Evolutionary conservation across 2,113 vertebrate species (phyloP).

Genomic region (Mirounga angustirostris): DNA sequence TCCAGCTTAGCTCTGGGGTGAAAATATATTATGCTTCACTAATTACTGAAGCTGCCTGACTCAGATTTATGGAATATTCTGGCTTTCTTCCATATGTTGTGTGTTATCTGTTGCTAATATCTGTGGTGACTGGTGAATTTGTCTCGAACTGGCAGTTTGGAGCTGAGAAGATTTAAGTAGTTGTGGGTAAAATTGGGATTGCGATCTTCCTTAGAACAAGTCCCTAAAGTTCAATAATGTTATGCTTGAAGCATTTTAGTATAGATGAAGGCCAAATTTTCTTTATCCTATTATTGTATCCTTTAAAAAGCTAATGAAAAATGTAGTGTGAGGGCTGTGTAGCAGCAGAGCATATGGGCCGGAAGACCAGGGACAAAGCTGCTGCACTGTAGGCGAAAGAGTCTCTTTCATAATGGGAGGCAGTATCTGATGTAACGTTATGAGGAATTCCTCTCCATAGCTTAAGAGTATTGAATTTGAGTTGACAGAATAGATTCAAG

Average conservation of each 20-base stretch:
- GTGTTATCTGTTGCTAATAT: conserved; percentile 70
- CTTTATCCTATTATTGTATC: not conserved
- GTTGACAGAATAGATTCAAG: not conserved
- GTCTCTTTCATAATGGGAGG: not conserved
- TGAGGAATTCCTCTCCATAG: not conserved
- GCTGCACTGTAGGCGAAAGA: not conserved
- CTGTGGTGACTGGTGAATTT: conserved; percentile 60
- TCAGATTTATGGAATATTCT: conserved; percentile 63
- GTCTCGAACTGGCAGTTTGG: conserved; percentile 53
- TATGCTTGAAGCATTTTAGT: conserved; percentile 57
- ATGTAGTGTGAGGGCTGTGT: not conserved
- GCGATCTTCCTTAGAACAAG: conserved; percentile 50
- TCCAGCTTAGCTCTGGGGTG: conserved; percentile 39
- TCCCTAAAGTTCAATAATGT: conserved; percentile 47
- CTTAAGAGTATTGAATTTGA: not conserved
- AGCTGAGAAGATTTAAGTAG: conserved; percentile 23
- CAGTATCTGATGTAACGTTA: not conserved
- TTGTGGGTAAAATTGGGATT: not conserved
- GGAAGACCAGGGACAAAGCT: not conserved
- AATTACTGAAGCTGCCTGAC: not conserved
- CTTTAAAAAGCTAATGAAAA: conserved; percentile 67
- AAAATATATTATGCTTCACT: conserved; percentile 63
- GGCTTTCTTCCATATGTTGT: conserved; percentile 48
- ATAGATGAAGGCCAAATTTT: not conserved
- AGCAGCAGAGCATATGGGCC: not conserved